phyloP scores from a whole-genome alignment of 1,140 invertebrate species.

The Planococcus citri region DNA sequence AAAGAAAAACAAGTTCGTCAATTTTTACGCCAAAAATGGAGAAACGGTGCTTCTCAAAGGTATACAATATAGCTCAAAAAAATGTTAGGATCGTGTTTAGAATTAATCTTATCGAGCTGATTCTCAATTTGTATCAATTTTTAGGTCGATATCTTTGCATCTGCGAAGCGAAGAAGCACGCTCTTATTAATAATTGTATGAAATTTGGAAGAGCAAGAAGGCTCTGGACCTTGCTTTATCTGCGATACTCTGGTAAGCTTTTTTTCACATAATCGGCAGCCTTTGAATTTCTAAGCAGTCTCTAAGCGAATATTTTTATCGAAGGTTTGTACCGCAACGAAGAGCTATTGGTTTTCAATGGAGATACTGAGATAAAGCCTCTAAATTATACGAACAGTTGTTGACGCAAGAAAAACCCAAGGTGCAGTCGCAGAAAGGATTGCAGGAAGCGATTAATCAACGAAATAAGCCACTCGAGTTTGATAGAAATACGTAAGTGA shows the following conservation, averaged over 20 bases:
- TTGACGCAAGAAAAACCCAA: slow-evolving; percentile 35
- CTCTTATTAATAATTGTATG: slow-evolving; percentile 84
- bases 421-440: slow-evolving; percentile 30
- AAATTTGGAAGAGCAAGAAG: slow-evolving; percentile 90
- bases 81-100: neutral
- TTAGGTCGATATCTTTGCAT: slow-evolving; percentile 75
- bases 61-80: slow-evolving; percentile 31
- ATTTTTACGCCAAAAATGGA: slow-evolving; percentile 56
- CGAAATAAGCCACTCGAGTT: slow-evolving; percentile 74
- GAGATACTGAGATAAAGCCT: slow-evolving; percentile 53
- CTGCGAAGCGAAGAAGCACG: slow-evolving; percentile 84
- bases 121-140: slow-evolving; percentile 27
- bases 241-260: slow-evolving; percentile 64
- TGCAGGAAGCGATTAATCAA: slow-evolving; percentile 60
- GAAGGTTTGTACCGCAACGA: slow-evolving; percentile 60
- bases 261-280: slow-evolving; percentile 21
- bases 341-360: slow-evolving; percentile 51
- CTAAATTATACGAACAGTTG: slow-evolving; percentile 47
- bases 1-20: slow-evolving; percentile 68
- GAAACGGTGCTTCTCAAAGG: slow-evolving; percentile 53
- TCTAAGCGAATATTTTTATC: neutral
- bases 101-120: too few species aligned
- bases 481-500: slow-evolving; percentile 59
- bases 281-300: slow-evolving; percentile 8
- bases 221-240: slow-evolving; percentile 86